Evolutionary conservation across 35 echinoderm and acorn worm genomes (phyloP).

Genomic region (Heliocidaris erythrogramma): DNA sequence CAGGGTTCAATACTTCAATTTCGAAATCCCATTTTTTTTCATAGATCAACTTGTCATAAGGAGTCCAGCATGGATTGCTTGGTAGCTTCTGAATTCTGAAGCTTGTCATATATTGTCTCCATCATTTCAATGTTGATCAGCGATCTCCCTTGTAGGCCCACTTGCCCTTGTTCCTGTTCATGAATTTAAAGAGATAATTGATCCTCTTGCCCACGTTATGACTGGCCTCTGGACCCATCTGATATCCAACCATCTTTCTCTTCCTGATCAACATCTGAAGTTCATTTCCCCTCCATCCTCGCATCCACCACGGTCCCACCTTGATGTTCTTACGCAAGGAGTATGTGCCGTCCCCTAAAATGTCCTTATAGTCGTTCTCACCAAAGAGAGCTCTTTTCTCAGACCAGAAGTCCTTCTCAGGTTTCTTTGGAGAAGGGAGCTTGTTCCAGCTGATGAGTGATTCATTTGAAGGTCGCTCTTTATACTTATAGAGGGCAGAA

Average conservation of each 20-base stretch:
- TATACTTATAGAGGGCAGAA: neutral
- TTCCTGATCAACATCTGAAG: constrained; percentile 78
- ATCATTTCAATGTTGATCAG: neutral
- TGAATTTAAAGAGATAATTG: constrained; percentile 73
- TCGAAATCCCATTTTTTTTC: too few relatives aligned
- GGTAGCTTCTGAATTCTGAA: too few relatives aligned
- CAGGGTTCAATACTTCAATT: too few relatives aligned
- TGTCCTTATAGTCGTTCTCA: constrained; percentile 99
- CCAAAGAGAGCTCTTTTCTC: constrained; percentile 88
- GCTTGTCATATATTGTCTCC: neutral
- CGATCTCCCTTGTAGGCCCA: constrained; percentile 60
- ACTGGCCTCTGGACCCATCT: constrained; percentile 72
- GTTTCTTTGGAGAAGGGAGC: constrained; percentile 74
- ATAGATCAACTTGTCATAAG: too few relatives aligned
- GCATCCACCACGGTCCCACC: constrained; percentile 84
- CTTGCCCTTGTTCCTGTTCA: constrained; percentile 87
- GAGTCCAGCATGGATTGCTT: too few relatives aligned
- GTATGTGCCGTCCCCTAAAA: constrained; percentile 91
- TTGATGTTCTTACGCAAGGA: constrained; percentile 80
- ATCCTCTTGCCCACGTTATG: constrained; percentile 84
- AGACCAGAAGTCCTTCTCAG: constrained; percentile 72
- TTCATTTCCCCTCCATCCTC: constrained; percentile 86
- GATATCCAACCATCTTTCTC: constrained; percentile 57
- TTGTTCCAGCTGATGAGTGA: constrained; percentile 78
- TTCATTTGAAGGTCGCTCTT: constrained; percentile 72